Percentiles rank a stretch among this genome's conserved stretches.
phyloP scores from a whole-genome alignment of 2,797 vertebrate genomes.

The Brachyrhaphis roseni region DNA sequence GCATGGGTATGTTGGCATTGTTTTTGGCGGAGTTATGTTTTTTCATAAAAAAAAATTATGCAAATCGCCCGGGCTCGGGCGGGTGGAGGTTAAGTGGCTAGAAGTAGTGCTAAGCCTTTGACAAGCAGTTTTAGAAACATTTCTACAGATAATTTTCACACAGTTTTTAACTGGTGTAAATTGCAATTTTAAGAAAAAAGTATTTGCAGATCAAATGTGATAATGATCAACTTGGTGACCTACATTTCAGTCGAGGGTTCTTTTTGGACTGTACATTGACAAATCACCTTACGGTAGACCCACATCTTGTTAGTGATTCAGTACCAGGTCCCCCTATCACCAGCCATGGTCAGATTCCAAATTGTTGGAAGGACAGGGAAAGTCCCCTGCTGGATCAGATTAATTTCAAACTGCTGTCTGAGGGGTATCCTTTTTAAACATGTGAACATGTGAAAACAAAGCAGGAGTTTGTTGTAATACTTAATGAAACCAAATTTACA shows the following conservation, averaged over 20 bases:
- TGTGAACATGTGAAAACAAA: slow-evolving; percentile 25
- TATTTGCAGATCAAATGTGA: slow-evolving; percentile 12
- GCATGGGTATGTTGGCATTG: no score
- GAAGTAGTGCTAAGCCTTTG: not conserved
- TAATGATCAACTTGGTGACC: slow-evolving; percentile 17
- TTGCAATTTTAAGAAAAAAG: slow-evolving; percentile 22
- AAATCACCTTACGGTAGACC: slow-evolving; percentile 32
- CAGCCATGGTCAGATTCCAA: slow-evolving; percentile 48
- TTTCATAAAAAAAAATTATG: no score
- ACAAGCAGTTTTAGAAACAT: not conserved
- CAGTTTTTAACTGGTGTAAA: not conserved
- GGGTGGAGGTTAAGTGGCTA: no score
- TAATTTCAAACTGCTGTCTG: slow-evolving; percentile 54
- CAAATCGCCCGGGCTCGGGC: no score
- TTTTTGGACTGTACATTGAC: slow-evolving; percentile 24
- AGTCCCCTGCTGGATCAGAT: slow-evolving; percentile 53
- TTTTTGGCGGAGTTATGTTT: no score
- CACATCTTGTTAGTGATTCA: slow-evolving; percentile 20
- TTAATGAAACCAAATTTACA: not conserved
- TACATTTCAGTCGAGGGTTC: slow-evolving; percentile 26
- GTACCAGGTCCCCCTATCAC: slow-evolving; percentile 31
- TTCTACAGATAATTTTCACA: not conserved
- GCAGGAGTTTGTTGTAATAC: not conserved
- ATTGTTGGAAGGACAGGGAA: slow-evolving; percentile 62
- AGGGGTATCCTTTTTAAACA: slow-evolving; percentile 42